phyloP scores from a whole-genome alignment of 1,140 invertebrate species.

The Arion vulgaris region DNA sequence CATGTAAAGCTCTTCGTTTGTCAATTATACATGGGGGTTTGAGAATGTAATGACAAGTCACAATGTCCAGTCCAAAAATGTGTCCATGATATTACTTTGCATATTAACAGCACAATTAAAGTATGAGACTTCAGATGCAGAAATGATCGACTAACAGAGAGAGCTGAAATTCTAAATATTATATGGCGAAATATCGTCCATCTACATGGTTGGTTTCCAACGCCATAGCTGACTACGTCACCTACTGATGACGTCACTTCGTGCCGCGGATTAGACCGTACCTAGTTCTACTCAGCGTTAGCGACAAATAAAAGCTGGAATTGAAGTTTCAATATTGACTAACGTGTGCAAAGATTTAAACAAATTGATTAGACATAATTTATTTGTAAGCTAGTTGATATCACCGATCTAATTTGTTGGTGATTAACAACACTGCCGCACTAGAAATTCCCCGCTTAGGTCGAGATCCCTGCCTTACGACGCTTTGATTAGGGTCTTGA shows the following conservation, averaged over 20 bases:
- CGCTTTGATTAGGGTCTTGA: neutral
- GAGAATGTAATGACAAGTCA: neutral
- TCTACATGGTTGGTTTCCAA: neutral
- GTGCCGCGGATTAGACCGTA: neutral
- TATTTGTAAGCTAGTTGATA: too few relatives aligned
- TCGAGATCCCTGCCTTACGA: neutral
- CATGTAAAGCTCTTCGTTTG: neutral
- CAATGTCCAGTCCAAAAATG: neutral
- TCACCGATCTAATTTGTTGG: neutral
- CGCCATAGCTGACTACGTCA: conserved; percentile 11
- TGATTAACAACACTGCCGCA: neutral
- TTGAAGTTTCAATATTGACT: neutral
- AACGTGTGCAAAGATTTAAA: neutral
- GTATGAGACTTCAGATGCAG: neutral
- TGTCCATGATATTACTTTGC: neutral
- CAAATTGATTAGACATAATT: neutral
- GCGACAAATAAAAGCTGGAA: neutral
- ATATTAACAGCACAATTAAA: neutral
- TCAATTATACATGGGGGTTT: neutral
- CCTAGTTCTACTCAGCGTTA: neutral
- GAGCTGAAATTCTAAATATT: neutral
- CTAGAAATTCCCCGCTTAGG: neutral
- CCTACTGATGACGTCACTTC: neutral
- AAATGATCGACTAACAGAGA: neutral
- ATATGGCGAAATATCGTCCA: neutral